Evolutionary conservation across 1,140 invertebrate genomes (phyloP).

Genomic region (Dreissena rostriformis): DNA sequence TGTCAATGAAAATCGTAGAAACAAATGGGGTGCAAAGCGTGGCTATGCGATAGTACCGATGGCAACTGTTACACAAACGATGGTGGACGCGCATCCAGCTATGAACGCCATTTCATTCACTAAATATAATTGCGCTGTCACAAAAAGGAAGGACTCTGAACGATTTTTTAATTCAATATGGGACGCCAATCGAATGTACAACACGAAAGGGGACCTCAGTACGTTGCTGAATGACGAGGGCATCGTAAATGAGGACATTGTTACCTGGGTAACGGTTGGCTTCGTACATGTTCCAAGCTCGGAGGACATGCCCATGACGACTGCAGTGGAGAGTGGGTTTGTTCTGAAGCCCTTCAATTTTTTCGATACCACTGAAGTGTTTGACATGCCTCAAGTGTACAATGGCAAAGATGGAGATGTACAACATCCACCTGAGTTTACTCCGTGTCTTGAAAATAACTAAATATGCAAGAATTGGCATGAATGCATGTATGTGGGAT

Average conservation of each 20-base stretch:
- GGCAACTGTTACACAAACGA: constrained; percentile 28
- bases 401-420: too few species aligned
- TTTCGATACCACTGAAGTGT: constrained; percentile 52
- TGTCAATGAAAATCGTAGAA: constrained; percentile 52
- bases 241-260: constrained; percentile 49
- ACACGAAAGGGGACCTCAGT: constrained; percentile 42
- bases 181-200: constrained; percentile 48
- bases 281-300: constrained; percentile 54
- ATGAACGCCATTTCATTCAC: constrained; percentile 55
- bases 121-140: constrained; percentile 59
- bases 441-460: too few species aligned
- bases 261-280: constrained; percentile 55
- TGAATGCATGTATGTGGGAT: too few species aligned
- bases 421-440: too few species aligned
- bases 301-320: constrained; percentile 58
- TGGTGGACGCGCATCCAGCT: constrained; percentile 43
- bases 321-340: constrained; percentile 47
- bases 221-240: constrained; percentile 39
- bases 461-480: too few species aligned
- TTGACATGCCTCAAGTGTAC: too few species aligned
- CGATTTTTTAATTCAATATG: constrained; percentile 27
- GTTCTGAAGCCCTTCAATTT: constrained; percentile 57
- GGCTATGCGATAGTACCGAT: constrained; percentile 51
- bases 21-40: constrained; percentile 53
- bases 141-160: constrained; percentile 55